These are phyloP conservation scores for Coremacera marginata DNA, from an alignment of 2,888 invertebrate species.

Conservation along the genomic window DNA sequence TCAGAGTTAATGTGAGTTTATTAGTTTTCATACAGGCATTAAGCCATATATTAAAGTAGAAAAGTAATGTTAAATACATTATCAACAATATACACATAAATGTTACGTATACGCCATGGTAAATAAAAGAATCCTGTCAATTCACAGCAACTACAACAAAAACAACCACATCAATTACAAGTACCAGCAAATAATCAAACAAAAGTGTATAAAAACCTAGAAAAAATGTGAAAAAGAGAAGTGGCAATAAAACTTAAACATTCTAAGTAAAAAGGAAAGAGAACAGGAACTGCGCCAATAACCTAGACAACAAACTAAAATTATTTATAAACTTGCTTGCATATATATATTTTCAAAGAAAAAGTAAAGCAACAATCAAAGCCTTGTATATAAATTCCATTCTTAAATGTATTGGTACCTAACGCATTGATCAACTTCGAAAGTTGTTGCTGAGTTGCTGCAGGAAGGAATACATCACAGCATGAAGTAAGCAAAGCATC, in stretches of 20 bases:
- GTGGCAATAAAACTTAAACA: background rate
- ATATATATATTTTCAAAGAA: background rate
- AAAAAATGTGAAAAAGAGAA: background rate
- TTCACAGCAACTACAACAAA: background rate
- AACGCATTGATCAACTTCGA: no score
- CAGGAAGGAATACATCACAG: background rate
- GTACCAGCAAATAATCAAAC: background rate
- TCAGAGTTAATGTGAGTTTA: no score
- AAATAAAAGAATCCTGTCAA: background rate
- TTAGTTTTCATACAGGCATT: no score
- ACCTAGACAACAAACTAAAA: background rate
- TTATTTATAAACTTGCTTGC: background rate
- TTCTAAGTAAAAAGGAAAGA: background rate
- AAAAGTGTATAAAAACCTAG: background rate
- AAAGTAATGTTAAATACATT: no score
- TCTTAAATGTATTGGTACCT: background rate
- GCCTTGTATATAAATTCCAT: background rate
- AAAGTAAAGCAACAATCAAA: background rate
- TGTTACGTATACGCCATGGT: background rate
- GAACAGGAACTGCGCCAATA: background rate
- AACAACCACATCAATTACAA: background rate
- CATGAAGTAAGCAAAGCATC: background rate
- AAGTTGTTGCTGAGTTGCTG: no score
- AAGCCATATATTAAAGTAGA: no score
- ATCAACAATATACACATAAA: background rate